Percentiles rank a stretch among this genome's conserved stretches.
These are phyloP conservation scores for Chloroceryle inda DNA, from an alignment of 2,797 vertebrate species.

Conservation along the genomic window DNA sequence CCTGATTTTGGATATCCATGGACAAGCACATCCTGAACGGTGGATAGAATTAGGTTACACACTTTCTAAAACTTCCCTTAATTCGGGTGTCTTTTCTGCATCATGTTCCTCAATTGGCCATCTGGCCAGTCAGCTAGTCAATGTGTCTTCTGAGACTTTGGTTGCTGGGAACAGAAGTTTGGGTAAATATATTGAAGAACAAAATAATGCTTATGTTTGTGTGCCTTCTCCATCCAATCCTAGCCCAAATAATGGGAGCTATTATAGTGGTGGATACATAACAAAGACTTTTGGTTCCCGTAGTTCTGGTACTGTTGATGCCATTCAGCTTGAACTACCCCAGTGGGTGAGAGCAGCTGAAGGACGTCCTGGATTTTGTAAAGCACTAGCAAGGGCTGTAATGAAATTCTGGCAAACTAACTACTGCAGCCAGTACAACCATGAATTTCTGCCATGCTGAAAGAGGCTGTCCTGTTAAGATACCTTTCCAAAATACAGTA, in stretches of 20 bases:
- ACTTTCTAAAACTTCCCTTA: constrained; percentile 62
- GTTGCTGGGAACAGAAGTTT: constrained; percentile 58
- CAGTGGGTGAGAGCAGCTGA: constrained; percentile 61
- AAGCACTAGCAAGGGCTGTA: constrained; percentile 60
- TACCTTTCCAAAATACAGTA: background rate
- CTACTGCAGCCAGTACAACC: constrained; percentile 32
- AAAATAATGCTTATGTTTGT: constrained; percentile 50
- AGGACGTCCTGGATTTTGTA: constrained; percentile 56
- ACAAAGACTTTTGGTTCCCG: constrained; percentile 59
- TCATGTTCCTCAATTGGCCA: constrained; percentile 12
- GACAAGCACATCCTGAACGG: constrained; percentile 65
- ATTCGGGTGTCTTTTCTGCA: constrained; percentile 16
- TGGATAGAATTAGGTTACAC: constrained; percentile 76
- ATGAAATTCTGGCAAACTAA: constrained; percentile 59
- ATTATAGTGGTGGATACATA: constrained; percentile 70
- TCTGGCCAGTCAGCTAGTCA: constrained; percentile 40
- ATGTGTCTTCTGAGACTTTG: constrained; percentile 35
- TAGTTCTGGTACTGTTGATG: constrained; percentile 44
- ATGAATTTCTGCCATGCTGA: background rate
- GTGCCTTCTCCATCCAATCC: constrained; percentile 74
- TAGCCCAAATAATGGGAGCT: constrained; percentile 61
- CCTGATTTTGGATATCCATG: constrained; percentile 68
- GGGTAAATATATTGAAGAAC: constrained; percentile 58
- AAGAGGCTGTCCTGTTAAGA: background rate
- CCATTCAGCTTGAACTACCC: constrained; percentile 72